phyloP scores from a whole-genome alignment of 2,113 vertebrate genomes.

The Austrofundulus limnaeus region DNA sequence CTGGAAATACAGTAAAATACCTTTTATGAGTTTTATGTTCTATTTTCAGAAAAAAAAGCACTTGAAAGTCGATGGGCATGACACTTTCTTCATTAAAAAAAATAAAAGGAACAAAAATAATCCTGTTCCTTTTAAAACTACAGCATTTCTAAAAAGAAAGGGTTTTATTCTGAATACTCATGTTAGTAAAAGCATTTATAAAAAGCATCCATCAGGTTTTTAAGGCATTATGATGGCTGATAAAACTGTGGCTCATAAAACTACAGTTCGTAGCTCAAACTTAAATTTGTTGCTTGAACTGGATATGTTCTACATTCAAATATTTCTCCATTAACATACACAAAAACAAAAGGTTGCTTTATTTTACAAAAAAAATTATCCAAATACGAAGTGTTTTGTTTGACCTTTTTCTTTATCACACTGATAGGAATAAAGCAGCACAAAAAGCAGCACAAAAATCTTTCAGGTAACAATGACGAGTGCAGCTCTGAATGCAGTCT shows the following conservation, averaged over 20 bases:
- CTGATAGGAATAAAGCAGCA: slow-evolving; percentile 42
- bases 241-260: not conserved
- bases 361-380: slow-evolving; percentile 48
- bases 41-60: too few relatives aligned
- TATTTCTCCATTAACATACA: slow-evolving; percentile 50
- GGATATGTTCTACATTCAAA: slow-evolving; percentile 25
- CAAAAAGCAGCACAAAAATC: slow-evolving; percentile 21
- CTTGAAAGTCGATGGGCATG: not conserved
- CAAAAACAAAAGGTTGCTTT: slow-evolving; percentile 19
- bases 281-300: not conserved
- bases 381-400: slow-evolving; percentile 49
- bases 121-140: slow-evolving; percentile 28
- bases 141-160: slow-evolving; percentile 21
- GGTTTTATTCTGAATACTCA: not conserved
- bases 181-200: slow-evolving; percentile 18
- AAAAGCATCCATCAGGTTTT: not conserved
- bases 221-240: not conserved
- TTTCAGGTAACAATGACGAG: not conserved
- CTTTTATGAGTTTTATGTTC: not conserved
- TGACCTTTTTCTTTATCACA: slow-evolving; percentile 26
- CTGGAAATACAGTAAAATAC: not conserved
- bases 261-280: not conserved
- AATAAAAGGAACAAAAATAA: not conserved
- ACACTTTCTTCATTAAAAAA: slow-evolving; percentile 6
- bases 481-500: not conserved